Percentiles rank a stretch among this genome's conserved stretches.
Evolutionary conservation across 2,113 vertebrate genomes (phyloP).

Genomic region (Vidua macroura): DNA sequence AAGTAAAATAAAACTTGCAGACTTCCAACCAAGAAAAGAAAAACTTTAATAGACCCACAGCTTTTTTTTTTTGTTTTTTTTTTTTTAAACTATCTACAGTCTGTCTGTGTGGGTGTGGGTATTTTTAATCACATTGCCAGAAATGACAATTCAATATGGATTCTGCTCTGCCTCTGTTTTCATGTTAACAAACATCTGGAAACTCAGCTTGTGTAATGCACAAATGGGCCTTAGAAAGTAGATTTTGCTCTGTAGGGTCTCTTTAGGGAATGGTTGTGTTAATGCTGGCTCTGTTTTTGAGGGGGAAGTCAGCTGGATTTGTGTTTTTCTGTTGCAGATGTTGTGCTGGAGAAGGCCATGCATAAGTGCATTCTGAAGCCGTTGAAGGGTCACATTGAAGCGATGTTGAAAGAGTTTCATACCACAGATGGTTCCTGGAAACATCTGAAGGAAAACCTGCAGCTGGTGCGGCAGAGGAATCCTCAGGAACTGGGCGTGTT

Average conservation of each 20-base stretch:
- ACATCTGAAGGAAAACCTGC: conserved; percentile 90
- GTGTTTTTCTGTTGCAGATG: conserved; percentile 76
- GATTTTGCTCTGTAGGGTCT: neutral
- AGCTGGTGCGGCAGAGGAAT: conserved; percentile 83
- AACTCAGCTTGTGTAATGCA: neutral
- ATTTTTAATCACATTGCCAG: neutral
- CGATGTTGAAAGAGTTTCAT: conserved; percentile 86
- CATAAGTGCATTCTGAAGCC: conserved; percentile 96
- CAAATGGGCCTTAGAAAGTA: neutral
- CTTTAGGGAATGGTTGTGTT: neutral
- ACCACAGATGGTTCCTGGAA: conserved; percentile 84
- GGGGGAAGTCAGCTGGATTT: conserved; percentile 20
- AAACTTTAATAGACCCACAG: neutral
- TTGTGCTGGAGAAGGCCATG: conserved; percentile 94
- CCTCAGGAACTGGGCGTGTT: conserved; percentile 93
- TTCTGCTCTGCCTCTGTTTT: conserved; percentile 7
- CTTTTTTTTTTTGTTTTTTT: neutral
- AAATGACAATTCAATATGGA: neutral
- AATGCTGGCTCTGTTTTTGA: neutral
- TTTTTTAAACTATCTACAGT: neutral
- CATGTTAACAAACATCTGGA: conserved; percentile 22
- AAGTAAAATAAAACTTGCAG: neutral
- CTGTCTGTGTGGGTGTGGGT: neutral
- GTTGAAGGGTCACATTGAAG: conserved; percentile 83
- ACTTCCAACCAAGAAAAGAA: neutral